Evolutionary conservation across 2,113 vertebrate species (phyloP).

Genomic region (Phrynosoma blainvillii): DNA sequence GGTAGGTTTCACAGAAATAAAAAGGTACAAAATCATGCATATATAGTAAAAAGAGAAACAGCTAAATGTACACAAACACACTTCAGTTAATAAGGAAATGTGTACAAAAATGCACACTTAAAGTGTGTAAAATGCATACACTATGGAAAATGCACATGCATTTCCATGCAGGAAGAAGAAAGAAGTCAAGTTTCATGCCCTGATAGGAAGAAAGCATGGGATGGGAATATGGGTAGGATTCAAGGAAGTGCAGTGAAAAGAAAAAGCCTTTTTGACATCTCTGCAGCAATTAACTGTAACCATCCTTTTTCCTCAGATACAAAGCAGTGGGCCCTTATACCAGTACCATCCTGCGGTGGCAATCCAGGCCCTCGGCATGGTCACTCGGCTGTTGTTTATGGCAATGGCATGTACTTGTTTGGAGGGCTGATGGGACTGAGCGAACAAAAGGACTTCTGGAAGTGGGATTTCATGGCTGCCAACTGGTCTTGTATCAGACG

Average conservation of each 20-base stretch:
- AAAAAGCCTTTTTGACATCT: too few species aligned
- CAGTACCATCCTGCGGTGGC: slow-evolving; percentile 17
- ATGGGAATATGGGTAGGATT: not conserved
- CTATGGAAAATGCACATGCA: not conserved
- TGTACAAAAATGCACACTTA: not conserved
- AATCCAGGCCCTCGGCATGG: slow-evolving; percentile 84
- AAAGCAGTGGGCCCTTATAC: slow-evolving; percentile 75
- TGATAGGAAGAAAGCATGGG: not conserved
- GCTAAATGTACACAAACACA: too few species aligned
- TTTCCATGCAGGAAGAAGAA: not conserved
- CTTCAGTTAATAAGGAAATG: not conserved
- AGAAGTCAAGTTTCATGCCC: not conserved
- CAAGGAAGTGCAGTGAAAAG: not conserved
- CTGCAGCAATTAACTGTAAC: not conserved
- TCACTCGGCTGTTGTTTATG: slow-evolving; percentile 79
- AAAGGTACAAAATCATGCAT: not conserved
- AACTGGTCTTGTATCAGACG: slow-evolving; percentile 82
- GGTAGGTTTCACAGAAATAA: not conserved
- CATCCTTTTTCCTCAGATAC: slow-evolving; percentile 72
- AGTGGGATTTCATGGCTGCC: slow-evolving; percentile 76
- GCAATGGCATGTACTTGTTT: slow-evolving; percentile 83
- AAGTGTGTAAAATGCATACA: not conserved
- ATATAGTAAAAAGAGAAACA: too few species aligned
- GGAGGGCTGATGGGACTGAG: slow-evolving; percentile 83
- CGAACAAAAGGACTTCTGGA: slow-evolving; percentile 89